Evolutionary conservation across 2,888 invertebrate genomes (phyloP).

Genomic region (Acleris cristana): DNA sequence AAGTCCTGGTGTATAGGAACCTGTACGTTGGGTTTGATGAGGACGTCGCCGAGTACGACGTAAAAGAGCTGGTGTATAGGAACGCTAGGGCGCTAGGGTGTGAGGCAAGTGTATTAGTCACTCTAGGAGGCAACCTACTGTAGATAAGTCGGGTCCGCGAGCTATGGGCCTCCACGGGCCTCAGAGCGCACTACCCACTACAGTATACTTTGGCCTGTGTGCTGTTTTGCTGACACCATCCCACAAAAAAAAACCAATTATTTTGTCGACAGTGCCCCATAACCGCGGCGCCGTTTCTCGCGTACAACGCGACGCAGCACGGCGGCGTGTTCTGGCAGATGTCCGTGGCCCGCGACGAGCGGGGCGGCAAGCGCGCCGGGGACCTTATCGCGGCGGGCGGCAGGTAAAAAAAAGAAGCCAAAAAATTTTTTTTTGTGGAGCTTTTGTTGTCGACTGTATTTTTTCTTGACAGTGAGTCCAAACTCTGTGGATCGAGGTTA

Average conservation of each 20-base stretch:
- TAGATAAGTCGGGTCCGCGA: too few species aligned
- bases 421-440: not conserved
- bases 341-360: slow-evolving; percentile 58
- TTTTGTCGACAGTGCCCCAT: slow-evolving; percentile 81
- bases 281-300: slow-evolving; percentile 77
- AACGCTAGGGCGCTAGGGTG: slow-evolving; percentile 90
- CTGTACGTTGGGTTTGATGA: too few species aligned
- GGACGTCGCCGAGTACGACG: too few species aligned
- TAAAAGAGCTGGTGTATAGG: slow-evolving; percentile 81
- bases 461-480: not conserved
- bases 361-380: slow-evolving; percentile 78
- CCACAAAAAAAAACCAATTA: too few species aligned
- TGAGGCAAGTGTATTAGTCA: slow-evolving; percentile 78
- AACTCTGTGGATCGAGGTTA: too few species aligned
- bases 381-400: slow-evolving; percentile 93
- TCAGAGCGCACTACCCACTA: too few species aligned
- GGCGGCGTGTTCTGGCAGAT: slow-evolving; percentile 85
- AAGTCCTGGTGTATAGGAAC: too few species aligned
- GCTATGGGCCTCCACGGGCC: too few species aligned
- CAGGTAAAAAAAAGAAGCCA: slow-evolving; percentile 65
- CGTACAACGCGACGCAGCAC: slow-evolving; percentile 79
- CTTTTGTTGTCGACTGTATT: too few species aligned
- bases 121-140: too few species aligned
- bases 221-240: too few species aligned
- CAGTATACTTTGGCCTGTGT: too few species aligned